Base-by-base conservation (phyloP, 2,113 vertebrate genomes). In the Atrichornis clamosus region DNA sequence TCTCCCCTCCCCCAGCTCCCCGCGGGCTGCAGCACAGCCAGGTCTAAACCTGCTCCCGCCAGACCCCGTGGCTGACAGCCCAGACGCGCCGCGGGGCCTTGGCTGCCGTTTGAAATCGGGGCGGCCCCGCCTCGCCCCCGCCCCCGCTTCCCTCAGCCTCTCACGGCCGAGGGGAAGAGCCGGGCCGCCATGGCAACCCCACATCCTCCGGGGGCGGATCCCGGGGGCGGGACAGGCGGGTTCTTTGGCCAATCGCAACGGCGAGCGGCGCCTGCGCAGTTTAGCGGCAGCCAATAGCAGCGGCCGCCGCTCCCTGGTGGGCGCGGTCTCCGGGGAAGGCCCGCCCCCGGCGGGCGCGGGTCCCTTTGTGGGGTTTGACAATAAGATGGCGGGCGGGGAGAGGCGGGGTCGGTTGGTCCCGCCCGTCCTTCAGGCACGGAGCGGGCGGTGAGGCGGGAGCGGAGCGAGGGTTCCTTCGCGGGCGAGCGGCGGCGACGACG, bases 331-430 rank as follows among this genome's bases (percentile, higher is more conserved):
- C 4, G 3, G 11, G 4, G 20, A 55, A 74, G 79, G 37, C 41
- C 89, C 39, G 41, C 84, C 95, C 62, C 53, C 7, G 16, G 52
- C 8, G 23, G 11, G 4, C 30, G 73, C 23, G 6, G 17, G 39
- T 12, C 35, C 74, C 95, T 97, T 97, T 97, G 95, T 95, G 95
- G 96, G 70, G 50, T n/a, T 50, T 69, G 84, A 95, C 97, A 96
- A 95, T 92, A 94, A 96, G 84, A 96, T 96, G 95, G 96, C 92
- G 94, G 86, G 91, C 39, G 67, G 68, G 78, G 37, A 32, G 27
- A 64, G 94, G 97, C 41, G 96, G 87, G 59, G 90, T 41, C 35
- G 11, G 7, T 4, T 55, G 27, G 85, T 55, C 9, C 69, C 91
- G 58, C 95, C 42, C 44, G 39, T 56, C 44, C 67, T 60, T 84